Evolutionary conservation across 2,888 invertebrate species (phyloP).

Genomic region (Orthosia gracilis): DNA sequence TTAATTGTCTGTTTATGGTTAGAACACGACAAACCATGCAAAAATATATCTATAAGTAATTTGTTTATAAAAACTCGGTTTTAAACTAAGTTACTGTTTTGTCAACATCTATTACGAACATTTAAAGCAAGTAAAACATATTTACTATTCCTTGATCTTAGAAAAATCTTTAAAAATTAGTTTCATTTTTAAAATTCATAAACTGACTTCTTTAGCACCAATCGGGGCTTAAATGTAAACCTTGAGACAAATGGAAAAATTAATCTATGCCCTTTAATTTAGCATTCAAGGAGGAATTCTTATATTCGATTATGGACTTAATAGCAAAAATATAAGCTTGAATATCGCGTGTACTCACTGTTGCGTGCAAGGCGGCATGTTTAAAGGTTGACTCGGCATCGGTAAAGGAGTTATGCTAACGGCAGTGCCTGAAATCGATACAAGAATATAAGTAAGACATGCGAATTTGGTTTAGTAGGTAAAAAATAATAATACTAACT

Average conservation of each 20-base stretch:
- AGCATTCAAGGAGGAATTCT: neutral
- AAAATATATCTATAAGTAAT: constrained; percentile 83
- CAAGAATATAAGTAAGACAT: constrained; percentile 8
- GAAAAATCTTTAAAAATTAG: neutral
- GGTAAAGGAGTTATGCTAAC: constrained; percentile 85
- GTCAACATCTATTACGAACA: constrained; percentile 65
- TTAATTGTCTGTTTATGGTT: constrained; percentile 85
- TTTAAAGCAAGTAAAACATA: constrained; percentile 63
- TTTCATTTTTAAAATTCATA: neutral
- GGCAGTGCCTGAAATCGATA: constrained; percentile 81
- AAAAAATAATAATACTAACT: neutral
- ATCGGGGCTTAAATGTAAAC: neutral
- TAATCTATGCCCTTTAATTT: constrained; percentile 16
- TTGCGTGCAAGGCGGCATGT: constrained; percentile 83
- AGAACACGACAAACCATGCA: constrained; percentile 89
- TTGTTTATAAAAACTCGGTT: constrained; percentile 65
- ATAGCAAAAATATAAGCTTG: constrained; percentile 16
- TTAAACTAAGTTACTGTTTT: constrained; percentile 60
- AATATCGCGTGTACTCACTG: constrained; percentile 81
- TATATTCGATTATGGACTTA: constrained; percentile 7
- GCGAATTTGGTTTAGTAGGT: neutral
- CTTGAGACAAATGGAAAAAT: constrained; percentile 3
- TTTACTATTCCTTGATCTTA: constrained; percentile 13
- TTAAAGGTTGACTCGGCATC: constrained; percentile 78
- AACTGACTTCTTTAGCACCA: neutral